phyloP scores from a whole-genome alignment of 2,888 invertebrate species.

The Rambutsinella grinnellia region DNA sequence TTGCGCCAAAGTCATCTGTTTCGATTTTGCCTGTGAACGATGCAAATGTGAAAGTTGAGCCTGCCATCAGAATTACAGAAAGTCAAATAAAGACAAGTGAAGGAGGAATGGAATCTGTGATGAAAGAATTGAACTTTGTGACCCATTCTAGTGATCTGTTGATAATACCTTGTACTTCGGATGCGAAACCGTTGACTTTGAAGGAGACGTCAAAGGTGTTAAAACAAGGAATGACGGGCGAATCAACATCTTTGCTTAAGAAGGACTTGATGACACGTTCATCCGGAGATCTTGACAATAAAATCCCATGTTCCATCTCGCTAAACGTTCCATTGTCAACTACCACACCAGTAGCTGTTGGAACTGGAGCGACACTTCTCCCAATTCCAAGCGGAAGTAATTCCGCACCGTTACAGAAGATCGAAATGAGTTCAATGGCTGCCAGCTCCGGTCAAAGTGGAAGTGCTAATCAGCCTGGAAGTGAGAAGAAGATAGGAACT shows the following conservation, averaged over 20 bases:
- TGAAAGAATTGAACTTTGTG: constrained; percentile 44
- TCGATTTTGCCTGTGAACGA: constrained; percentile 46
- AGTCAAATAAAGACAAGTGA: background rate
- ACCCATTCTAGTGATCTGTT: constrained; percentile 53
- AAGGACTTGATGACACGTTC: background rate
- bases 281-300: constrained; percentile 24
- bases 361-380: constrained; percentile 49
- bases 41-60: constrained; percentile 21
- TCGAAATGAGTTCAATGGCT: constrained; percentile 16
- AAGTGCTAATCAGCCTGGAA: constrained; percentile 4
- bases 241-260: background rate
- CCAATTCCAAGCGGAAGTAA: constrained; percentile 29
- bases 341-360: constrained; percentile 42
- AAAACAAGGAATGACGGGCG: constrained; percentile 13
- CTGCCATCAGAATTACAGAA: background rate
- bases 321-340: constrained; percentile 44
- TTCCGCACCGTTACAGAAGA: constrained; percentile 28
- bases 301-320: constrained; percentile 31
- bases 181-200: constrained; percentile 40
- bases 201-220: constrained; percentile 45
- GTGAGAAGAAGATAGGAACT: constrained; percentile 12
- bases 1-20: constrained; percentile 27
- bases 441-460: constrained; percentile 12
- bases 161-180: constrained; percentile 48
- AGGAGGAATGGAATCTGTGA: constrained; percentile 19